phyloP scores from a whole-genome alignment of 2,797 vertebrate species.

The Amniataba percoides region DNA sequence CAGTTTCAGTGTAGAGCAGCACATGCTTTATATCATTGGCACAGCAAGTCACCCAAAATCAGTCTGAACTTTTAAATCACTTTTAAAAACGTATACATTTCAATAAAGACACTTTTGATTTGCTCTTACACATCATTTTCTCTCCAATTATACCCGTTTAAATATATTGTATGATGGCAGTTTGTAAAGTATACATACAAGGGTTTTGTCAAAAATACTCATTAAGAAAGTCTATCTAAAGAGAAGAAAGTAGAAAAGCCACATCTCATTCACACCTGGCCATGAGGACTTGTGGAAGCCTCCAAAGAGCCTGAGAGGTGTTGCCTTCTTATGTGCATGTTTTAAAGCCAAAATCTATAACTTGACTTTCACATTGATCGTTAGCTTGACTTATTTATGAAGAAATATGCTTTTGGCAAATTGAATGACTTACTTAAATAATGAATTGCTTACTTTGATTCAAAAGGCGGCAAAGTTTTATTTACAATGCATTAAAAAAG shows the following conservation, averaged over 20 bases:
- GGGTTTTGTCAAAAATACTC: neutral
- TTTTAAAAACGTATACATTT: neutral
- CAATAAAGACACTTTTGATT: neutral
- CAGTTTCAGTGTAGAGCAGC: too few relatives aligned
- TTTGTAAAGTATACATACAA: neutral
- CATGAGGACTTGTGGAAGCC: neutral
- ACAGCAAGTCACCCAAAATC: neutral
- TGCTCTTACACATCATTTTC: neutral
- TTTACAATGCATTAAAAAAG: constrained; percentile 2
- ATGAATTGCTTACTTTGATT: constrained; percentile 5
- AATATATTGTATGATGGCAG: neutral
- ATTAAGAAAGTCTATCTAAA: neutral
- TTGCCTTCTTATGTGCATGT: neutral
- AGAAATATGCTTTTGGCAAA: constrained; percentile 10
- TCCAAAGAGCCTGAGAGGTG: neutral
- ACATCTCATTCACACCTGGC: neutral
- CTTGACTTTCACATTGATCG: constrained; percentile 1
- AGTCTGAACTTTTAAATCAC: neutral
- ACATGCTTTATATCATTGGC: too few relatives aligned
- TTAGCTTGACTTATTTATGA: neutral
- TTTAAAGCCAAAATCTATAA: constrained; percentile 9
- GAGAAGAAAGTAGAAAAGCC: neutral
- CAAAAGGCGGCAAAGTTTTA: neutral
- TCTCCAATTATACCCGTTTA: neutral
- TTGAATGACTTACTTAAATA: neutral